Percentiles rank a stretch among this genome's conserved stretches.
Conservation (phyloP, 2,888 invertebrate species). For the Colletes collaris region DNA sequence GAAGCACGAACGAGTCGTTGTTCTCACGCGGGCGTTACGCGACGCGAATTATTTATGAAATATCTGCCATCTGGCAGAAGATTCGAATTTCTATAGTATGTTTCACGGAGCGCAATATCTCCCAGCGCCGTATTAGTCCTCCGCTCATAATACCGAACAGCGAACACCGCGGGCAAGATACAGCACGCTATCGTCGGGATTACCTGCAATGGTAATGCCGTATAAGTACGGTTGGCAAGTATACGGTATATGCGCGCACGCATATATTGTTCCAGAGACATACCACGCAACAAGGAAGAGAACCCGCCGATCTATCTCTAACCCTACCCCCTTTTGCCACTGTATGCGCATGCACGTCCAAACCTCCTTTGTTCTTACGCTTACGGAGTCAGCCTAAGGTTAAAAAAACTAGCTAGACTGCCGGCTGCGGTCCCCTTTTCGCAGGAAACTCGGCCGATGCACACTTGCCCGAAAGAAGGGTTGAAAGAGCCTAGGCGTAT, state of each 20-base stretch:
- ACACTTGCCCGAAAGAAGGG: slow-evolving; percentile 17
- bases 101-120: slow-evolving; percentile 44
- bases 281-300: slow-evolving; percentile 61
- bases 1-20: background rate
- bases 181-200: slow-evolving; percentile 59
- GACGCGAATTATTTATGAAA: slow-evolving; percentile 52
- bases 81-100: slow-evolving; percentile 38
- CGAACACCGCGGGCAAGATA: slow-evolving; percentile 48
- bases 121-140: slow-evolving; percentile 62
- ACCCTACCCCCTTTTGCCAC: slow-evolving; percentile 33
- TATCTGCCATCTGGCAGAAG: slow-evolving; percentile 37
- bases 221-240: slow-evolving; percentile 50
- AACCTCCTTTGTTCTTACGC: slow-evolving; percentile 71
- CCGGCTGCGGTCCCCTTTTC: slow-evolving; percentile 43
- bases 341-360: slow-evolving; percentile 51
- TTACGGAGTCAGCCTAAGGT: slow-evolving; percentile 52
- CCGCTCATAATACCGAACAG: slow-evolving; percentile 45
- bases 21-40: slow-evolving; percentile 48
- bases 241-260: slow-evolving; percentile 34
- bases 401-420: slow-evolving; percentile 37
- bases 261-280: slow-evolving; percentile 37
- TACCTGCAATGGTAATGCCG: slow-evolving; percentile 59
- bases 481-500: slow-evolving; percentile 4
- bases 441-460: slow-evolving; percentile 26
- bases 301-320: slow-evolving; percentile 53